These are phyloP conservation scores for Paragorgia papillata DNA, from an alignment of 92 coral and sea anemone genomes.

Conservation along the genomic window DNA sequence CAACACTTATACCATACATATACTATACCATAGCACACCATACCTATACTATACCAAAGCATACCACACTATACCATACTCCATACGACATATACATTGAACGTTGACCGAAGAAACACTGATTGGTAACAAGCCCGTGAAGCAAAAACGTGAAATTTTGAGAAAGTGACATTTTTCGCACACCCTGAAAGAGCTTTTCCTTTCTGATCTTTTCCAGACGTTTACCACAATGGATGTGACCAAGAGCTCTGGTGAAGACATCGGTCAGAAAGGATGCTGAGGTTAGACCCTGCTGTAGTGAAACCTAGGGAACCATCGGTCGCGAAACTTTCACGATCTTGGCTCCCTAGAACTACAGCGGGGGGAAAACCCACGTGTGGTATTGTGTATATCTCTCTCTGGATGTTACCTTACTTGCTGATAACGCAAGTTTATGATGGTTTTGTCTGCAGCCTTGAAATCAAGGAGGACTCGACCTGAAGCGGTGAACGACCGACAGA, in stretches of 20 bases:
- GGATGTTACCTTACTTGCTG: constrained; percentile 19
- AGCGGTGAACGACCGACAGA: constrained; percentile 12
- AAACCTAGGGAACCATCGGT: constrained; percentile 26
- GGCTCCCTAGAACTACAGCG: constrained; percentile 69
- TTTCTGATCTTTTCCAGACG: constrained; percentile 49
- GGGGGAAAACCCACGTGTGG: constrained; percentile 51
- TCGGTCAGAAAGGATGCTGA: constrained; percentile 89
- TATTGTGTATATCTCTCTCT: constrained; percentile 16
- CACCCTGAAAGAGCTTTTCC: no score
- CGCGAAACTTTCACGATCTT: background rate
- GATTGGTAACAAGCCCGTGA: no score
- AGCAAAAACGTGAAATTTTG: no score
- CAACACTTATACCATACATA: no score
- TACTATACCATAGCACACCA: no score
- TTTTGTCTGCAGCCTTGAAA: constrained; percentile 67
- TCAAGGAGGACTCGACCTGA: constrained; percentile 72
- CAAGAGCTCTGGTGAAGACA: constrained; percentile 81
- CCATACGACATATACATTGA: no score
- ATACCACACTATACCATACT: no score
- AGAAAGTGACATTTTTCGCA: no score
- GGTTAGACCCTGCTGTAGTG: constrained; percentile 98
- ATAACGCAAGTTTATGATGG: constrained; percentile 70
- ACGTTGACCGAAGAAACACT: no score
- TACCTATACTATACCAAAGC: no score
- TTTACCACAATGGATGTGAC: constrained; percentile 80